These are phyloP conservation scores for Oscheius onirici DNA, from an alignment of 2,888 invertebrate species.

Conservation along the genomic window DNA sequence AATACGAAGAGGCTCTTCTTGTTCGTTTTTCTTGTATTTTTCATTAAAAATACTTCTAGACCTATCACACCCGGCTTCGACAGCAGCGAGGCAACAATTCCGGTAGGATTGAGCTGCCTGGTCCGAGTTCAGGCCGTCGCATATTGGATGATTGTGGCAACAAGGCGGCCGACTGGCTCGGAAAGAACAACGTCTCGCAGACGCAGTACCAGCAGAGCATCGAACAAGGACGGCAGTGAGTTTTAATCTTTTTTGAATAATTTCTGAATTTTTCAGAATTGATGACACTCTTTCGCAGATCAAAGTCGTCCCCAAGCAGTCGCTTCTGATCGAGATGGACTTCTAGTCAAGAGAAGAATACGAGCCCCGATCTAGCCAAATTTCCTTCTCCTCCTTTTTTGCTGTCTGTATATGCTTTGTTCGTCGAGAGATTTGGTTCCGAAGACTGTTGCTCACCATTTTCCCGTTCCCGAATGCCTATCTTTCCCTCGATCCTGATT, in stretches of 20 bases:
- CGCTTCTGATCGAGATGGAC: constrained; percentile 15
- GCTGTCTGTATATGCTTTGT: constrained; percentile 21
- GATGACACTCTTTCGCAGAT: neutral
- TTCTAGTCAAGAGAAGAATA: neutral
- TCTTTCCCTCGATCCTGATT: no score
- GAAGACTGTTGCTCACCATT: no score
- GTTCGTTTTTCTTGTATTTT: neutral
- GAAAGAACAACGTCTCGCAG: constrained; percentile 13
- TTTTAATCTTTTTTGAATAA: neutral
- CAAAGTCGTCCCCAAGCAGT: neutral
- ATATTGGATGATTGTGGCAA: constrained; percentile 28
- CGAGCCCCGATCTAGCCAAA: no score
- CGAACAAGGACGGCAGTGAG: neutral
- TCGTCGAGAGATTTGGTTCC: no score
- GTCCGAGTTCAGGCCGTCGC: neutral
- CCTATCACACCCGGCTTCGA: constrained; percentile 2
- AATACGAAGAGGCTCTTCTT: constrained; percentile 23
- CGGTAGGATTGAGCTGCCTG: neutral
- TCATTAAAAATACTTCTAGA: neutral
- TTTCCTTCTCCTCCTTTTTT: neutral
- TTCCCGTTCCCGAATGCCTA: no score
- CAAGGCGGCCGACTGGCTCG: constrained; percentile 30
- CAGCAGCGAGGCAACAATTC: neutral
- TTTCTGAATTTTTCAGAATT: constrained; percentile 16
- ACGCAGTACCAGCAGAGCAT: neutral